These are phyloP conservation scores for Cosmia trapezina DNA, from an alignment of 2,888 invertebrate genomes.

Conservation along the genomic window DNA sequence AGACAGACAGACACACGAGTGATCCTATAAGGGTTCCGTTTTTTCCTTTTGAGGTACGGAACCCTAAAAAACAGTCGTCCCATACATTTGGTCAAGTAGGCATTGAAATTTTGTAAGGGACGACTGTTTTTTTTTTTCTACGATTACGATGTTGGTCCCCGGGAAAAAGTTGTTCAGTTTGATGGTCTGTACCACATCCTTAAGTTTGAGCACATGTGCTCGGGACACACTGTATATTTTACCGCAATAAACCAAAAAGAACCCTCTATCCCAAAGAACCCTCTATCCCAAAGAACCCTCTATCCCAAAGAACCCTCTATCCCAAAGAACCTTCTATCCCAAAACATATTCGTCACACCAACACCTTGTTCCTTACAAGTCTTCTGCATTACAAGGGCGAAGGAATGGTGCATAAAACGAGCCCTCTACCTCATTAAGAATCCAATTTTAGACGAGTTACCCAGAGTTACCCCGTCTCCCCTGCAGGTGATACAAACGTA, in stretches of 20 bases:
- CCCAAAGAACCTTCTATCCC: not conserved
- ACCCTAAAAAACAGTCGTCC: too few species aligned
- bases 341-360: constrained; percentile 19
- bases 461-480: constrained; percentile 76
- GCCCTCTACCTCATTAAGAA: constrained; percentile 86
- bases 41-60: too few species aligned
- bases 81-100: too few species aligned
- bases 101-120: too few species aligned
- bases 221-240: too few species aligned
- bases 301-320: not conserved
- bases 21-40: too few species aligned
- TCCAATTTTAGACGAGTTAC: constrained; percentile 85
- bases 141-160: too few species aligned
- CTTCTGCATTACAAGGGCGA: constrained; percentile 69
- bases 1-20: too few species aligned
- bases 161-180: too few species aligned
- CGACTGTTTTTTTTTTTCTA: too few species aligned
- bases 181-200: too few species aligned
- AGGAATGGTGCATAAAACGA: constrained; percentile 82
- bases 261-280: not conserved
- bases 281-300: not conserved
- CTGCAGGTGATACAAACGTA: constrained; percentile 88
- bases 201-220: too few species aligned
- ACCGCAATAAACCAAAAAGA: not conserved
- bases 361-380: constrained; percentile 57